Percentiles rank a stretch among this genome's conserved stretches.
Conservation (phyloP, 2,888 invertebrate genomes). For the Seladonia tumulorum region DNA sequence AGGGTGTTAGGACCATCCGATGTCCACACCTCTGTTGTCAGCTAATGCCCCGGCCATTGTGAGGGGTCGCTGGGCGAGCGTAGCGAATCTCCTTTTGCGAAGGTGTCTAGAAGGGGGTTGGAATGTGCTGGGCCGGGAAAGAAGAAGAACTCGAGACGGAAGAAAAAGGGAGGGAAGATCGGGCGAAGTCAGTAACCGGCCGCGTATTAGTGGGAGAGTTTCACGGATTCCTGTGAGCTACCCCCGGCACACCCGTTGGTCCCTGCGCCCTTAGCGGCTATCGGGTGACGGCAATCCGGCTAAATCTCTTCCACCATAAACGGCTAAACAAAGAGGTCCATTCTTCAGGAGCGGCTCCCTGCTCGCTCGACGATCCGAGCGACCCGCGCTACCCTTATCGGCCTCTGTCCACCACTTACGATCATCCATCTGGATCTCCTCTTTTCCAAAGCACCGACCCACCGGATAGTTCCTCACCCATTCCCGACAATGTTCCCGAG, state of each 20-base stretch:
- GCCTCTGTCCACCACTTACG: slow-evolving; percentile 81
- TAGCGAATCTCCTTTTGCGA: slow-evolving; percentile 68
- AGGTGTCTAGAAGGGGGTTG: slow-evolving; percentile 33
- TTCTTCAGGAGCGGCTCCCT: slow-evolving; percentile 79
- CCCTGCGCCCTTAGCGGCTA: slow-evolving; percentile 72
- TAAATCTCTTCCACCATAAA: slow-evolving; percentile 84
- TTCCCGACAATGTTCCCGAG: slow-evolving; percentile 59
- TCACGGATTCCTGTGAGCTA: slow-evolving; percentile 58
- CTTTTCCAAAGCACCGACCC: slow-evolving; percentile 57
- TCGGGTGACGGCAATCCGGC: slow-evolving; percentile 82
- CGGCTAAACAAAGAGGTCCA: slow-evolving; percentile 84
- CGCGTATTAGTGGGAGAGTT: slow-evolving; percentile 77
- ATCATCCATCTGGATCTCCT: slow-evolving; percentile 83
- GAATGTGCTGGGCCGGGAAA: slow-evolving; percentile 48
- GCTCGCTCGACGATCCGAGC: slow-evolving; percentile 54
- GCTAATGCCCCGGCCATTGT: slow-evolving; percentile 81
- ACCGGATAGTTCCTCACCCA: slow-evolving; percentile 53
- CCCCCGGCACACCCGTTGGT: slow-evolving; percentile 45
- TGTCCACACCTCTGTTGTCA: slow-evolving; percentile 84
- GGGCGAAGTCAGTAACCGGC: slow-evolving; percentile 64
- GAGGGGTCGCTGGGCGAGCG: slow-evolving; percentile 70
- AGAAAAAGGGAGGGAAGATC: slow-evolving; percentile 35
- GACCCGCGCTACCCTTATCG: slow-evolving; percentile 78
- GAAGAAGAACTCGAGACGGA: slow-evolving; percentile 50
- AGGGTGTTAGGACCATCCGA: slow-evolving; percentile 74